Percentiles rank a stretch among this genome's conserved stretches.
Conservation (phyloP, 2,888 invertebrate genomes). For the Tetragonisca angustula region DNA sequence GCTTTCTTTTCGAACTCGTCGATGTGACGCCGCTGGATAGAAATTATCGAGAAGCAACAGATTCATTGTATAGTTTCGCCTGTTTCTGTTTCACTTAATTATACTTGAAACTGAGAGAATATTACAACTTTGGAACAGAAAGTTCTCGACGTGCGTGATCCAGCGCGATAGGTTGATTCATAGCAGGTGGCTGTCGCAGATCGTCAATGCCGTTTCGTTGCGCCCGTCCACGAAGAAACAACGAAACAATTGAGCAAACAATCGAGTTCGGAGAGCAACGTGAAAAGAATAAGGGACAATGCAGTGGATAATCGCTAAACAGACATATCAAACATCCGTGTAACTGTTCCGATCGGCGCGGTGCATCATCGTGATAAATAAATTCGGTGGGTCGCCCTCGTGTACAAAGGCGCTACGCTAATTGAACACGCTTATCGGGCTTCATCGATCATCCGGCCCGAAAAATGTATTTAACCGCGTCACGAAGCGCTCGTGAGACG, state of each 20-base stretch:
- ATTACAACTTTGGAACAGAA: too few relatives aligned
- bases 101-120: too few relatives aligned
- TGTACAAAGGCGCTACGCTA: slow-evolving; percentile 69
- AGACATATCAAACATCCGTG: slow-evolving; percentile 53
- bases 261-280: too few relatives aligned
- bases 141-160: too few relatives aligned
- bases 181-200: background rate
- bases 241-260: background rate
- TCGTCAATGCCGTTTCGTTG: background rate
- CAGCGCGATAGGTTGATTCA: background rate
- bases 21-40: too few relatives aligned
- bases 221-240: background rate
- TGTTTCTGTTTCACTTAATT: too few relatives aligned
- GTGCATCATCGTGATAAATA: slow-evolving; percentile 67
- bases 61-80: too few relatives aligned
- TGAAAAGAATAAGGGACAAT: slow-evolving; percentile 3
- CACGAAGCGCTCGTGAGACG: slow-evolving; percentile 61
- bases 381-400: slow-evolving; percentile 65
- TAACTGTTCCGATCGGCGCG: slow-evolving; percentile 38
- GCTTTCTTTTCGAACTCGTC: too few relatives aligned
- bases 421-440: slow-evolving; percentile 71
- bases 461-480: slow-evolving; percentile 67
- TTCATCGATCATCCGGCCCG: slow-evolving; percentile 64
- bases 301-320: slow-evolving; percentile 40
- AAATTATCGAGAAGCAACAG: too few relatives aligned